Conservation (phyloP, 2,113 vertebrate species). For the Fregetta grallaria region DNA sequence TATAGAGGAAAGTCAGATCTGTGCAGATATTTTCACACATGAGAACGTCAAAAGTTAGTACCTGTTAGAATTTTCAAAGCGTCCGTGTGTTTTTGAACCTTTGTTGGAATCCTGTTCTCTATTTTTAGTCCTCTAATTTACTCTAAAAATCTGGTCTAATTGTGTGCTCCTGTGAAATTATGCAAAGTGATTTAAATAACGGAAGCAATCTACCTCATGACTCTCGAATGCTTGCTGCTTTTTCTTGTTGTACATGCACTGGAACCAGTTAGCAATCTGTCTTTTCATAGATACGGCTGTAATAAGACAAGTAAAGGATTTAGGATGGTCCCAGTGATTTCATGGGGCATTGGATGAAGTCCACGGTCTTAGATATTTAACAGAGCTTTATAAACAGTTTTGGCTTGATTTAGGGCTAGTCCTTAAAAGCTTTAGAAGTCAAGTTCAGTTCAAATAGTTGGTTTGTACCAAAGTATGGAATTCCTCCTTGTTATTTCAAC, state of each 20-base stretch:
- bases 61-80: not conserved
- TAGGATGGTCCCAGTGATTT: not conserved
- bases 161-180: constrained; percentile 24
- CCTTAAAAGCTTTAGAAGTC: constrained; percentile 27
- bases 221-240: not conserved
- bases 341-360: not conserved
- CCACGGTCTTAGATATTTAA: not conserved
- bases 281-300: not conserved
- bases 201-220: not conserved
- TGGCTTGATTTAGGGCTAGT: not conserved
- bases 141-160: constrained; percentile 24
- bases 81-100: not conserved
- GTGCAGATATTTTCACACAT: not conserved
- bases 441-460: constrained; percentile 14
- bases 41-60: not conserved
- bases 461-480: not conserved
- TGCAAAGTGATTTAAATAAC: not conserved
- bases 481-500: not conserved
- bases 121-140: constrained; percentile 15
- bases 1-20: not conserved
- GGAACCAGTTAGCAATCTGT: not conserved
- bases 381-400: not conserved
- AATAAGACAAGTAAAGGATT: not conserved
- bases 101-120: not conserved
- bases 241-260: not conserved